Percentiles rank a stretch among this genome's conserved stretches.
Conservation (phyloP, 2,888 invertebrate species). For the Amphipoea lucens region DNA sequence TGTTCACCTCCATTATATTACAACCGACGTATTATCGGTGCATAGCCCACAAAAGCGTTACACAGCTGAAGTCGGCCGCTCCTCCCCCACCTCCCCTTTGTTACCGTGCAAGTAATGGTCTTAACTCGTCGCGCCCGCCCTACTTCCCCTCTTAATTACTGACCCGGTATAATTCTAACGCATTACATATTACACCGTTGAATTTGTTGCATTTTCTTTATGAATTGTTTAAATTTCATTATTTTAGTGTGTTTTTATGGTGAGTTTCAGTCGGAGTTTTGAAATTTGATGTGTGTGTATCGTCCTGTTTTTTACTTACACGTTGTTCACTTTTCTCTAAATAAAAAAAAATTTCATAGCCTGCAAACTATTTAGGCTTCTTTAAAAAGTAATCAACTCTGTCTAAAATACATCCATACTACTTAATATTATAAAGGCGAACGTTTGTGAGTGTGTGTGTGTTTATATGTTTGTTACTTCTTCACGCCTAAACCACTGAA, state of each 20-base stretch:
- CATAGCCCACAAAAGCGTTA: constrained; percentile 29
- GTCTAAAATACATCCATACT: not conserved
- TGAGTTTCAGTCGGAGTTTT: not conserved
- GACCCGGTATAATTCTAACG: constrained; percentile 48
- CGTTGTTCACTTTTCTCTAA: not conserved
- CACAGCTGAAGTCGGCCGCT: constrained; percentile 20
- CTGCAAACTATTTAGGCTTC: not conserved
- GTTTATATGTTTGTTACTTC: no score
- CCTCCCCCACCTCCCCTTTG: not conserved
- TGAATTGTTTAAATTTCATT: not conserved
- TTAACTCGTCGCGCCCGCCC: constrained; percentile 59
- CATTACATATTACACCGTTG: constrained; percentile 19
- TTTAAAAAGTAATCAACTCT: not conserved
- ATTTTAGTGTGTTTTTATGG: not conserved
- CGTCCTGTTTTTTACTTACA: not conserved
- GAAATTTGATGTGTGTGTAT: not conserved
- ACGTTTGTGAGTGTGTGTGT: no score
- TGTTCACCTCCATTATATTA: not conserved
- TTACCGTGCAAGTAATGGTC: constrained; percentile 53
- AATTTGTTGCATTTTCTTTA: constrained; percentile 23
- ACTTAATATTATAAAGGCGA: no score
- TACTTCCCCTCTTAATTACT: constrained; percentile 63
- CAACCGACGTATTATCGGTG: constrained; percentile 25
- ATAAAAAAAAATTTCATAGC: no score
- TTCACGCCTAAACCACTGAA: no score